Percentiles rank a stretch among this genome's conserved stretches.
These are phyloP conservation scores for Camponotus pennsylvanicus DNA, from an alignment of 1,140 invertebrate species.

Conservation along the genomic window DNA sequence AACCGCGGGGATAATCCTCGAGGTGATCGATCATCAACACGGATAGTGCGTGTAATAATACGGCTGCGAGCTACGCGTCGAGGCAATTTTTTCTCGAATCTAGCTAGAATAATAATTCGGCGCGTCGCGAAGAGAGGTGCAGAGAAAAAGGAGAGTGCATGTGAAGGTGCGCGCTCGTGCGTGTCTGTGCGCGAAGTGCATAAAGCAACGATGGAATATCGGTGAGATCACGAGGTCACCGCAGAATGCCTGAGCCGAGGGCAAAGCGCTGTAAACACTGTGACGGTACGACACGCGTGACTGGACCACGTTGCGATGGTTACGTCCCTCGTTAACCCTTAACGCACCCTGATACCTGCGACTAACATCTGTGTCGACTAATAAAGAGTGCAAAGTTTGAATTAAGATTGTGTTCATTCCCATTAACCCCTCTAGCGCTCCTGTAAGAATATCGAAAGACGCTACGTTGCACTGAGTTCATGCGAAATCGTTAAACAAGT, in stretches of 20 bases:
- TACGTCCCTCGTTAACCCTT: slow-evolving; percentile 11
- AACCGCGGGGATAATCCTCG: slow-evolving; percentile 27
- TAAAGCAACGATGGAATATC: slow-evolving; percentile 84
- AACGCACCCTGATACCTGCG: slow-evolving; percentile 32
- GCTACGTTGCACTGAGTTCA: background rate
- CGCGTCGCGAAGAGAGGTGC: slow-evolving; percentile 12
- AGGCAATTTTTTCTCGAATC: slow-evolving; percentile 49
- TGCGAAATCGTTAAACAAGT: slow-evolving; percentile 16
- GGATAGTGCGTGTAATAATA: slow-evolving; percentile 52
- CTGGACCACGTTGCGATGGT: slow-evolving; percentile 34
- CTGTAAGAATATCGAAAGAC: background rate
- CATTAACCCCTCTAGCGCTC: slow-evolving; percentile 29
- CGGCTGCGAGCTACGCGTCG: slow-evolving; percentile 34
- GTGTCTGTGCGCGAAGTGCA: slow-evolving; percentile 65
- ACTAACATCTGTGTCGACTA: slow-evolving; percentile 58
- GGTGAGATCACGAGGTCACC: slow-evolving; percentile 85
- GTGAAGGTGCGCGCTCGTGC: slow-evolving; percentile 58
- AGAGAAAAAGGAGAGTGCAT: slow-evolving; percentile 9
- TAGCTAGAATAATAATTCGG: slow-evolving; percentile 17
- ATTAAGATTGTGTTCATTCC: slow-evolving; percentile 30
- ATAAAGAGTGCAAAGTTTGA: slow-evolving; percentile 47
- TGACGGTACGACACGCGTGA: slow-evolving; percentile 84
- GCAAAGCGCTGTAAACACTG: slow-evolving; percentile 87
- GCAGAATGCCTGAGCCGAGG: slow-evolving; percentile 87
- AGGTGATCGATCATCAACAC: slow-evolving; percentile 46